A percentile compares a stretch with the other conserved stretches of the same genome.
Evolutionary conservation across 1,140 invertebrate genomes (phyloP).

Genomic region (Hydropsyche tenuis): DNA sequence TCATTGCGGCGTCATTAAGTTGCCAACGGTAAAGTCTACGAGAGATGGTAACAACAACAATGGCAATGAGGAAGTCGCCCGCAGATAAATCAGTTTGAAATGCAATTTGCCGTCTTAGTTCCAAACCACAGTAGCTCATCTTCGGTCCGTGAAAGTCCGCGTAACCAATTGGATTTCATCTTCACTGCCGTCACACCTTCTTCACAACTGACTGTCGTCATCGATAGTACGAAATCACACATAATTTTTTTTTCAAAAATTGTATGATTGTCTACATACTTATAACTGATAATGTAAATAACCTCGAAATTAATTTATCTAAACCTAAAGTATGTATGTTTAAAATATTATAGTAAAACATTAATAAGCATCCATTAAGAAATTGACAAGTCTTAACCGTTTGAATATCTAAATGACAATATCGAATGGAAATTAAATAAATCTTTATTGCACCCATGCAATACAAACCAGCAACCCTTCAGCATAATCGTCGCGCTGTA

Average conservation of each 20-base stretch:
- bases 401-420: no score
- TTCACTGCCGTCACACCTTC: slow-evolving; percentile 1
- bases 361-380: no score
- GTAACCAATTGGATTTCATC: slow-evolving; percentile 30
- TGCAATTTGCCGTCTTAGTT: slow-evolving; percentile 30
- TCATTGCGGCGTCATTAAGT: slow-evolving; percentile 33
- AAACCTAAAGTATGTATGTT: no score
- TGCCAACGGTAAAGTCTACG: slow-evolving; percentile 21
- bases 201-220: background rate
- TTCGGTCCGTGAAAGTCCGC: slow-evolving; percentile 35
- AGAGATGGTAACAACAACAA: slow-evolving; percentile 27
- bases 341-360: no score
- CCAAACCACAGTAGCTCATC: slow-evolving; percentile 40
- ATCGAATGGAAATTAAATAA: no score
- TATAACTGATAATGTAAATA: no score
- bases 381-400: no score
- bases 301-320: no score
- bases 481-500: background rate
- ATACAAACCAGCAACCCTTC: no score
- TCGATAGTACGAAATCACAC: background rate
- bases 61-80: slow-evolving; percentile 35
- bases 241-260: no score
- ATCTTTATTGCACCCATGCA: no score
- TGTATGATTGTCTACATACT: no score
- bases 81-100: slow-evolving; percentile 40